Evolutionary conservation across 2,113 vertebrate species (phyloP), one percentile per base, ranked within the genome.

Genomic region (Trochalopteron elliotii): DNA sequence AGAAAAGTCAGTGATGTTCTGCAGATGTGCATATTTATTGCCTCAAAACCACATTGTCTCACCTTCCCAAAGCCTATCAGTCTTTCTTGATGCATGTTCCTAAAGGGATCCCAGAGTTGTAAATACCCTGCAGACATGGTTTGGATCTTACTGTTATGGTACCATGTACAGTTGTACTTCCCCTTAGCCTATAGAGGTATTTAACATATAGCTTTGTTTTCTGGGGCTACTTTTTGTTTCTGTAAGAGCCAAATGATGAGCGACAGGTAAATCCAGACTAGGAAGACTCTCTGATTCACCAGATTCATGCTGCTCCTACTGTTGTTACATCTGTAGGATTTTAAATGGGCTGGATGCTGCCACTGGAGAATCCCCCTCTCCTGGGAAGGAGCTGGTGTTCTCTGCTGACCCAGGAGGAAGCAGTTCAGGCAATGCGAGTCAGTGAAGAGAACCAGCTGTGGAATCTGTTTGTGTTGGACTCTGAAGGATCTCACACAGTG

Each of bases 21-120:
- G 37, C 53, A 77, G 56, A 45, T 1, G 4, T 90, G 60, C 80
- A 57, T 90, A 95, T 90, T 93, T 81, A 93, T 92, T 68, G 80
- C 69, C 55, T 88, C 45, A 42, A 95, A 96, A 68, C 72, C 94
- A 71, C 83, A 64, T 10, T 63, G 39, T 92, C 85, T 94, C 86
- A 81, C 88, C 59, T 86, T 92, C 68, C 68, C 78, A 52, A 53
- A 78, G 65, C 1, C 1, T 49, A 80, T 83, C 75, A 80, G 83
- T 21, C 49, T 88, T 14, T 80, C 78, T 86, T 11, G 31, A 37
- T 89, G 53, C 45, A 9, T 30, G 24, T 49, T 92, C 45, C 82
- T 93, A 78, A 95, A 89, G 60, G 47, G 64, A 89, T 70, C 52
- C 3, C 12, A 56, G 88, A 57, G 37, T 2, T 88, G 55, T 56